Evolutionary conservation across 2,888 invertebrate genomes (phyloP), one percentile per base, ranked within the genome.

Genomic region (Sinohyriopsis cumingii): DNA sequence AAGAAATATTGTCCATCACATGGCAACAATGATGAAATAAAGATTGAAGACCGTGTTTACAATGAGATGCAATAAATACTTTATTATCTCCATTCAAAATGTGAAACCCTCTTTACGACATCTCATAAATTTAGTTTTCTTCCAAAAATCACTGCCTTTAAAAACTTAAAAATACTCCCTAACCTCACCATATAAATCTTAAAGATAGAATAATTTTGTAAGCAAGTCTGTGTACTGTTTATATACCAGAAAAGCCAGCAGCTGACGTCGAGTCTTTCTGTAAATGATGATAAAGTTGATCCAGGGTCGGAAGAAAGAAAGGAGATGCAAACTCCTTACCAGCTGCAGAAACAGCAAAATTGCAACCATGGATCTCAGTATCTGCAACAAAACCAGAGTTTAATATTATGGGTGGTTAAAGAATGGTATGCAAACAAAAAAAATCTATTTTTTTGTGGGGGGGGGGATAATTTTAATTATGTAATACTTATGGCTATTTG

Each of bases 191-290:
- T 60, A 60, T 3, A n/a, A 24, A 60, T 28, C 25, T 24, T n/a
- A 28, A n/a, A 60, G 7, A 60, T 25, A 15, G 5, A 54, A 25
- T 20, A 59, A 24, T 9, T 19, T 24, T 19, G 45, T 22, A n/a
- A 57, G 6, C 12, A 45, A 45, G 45, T 45, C 45, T 45, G 3
- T 45, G 45, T 45, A 45, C 15, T 45, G 45, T 45, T 15, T 33
- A 67, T 85, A 83, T 80, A 89, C 89, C 60, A 77, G 78, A 62
- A 87, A 83, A 20, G 83, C 73, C 18, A 87, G 67, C 5, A 89
- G 71, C 64, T 89, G 88, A n/a, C 75, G 65, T 9, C 79, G 76
- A 7, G 85, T 82, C 55, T 83, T 81, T 53, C 80, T 81, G 79
- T 85, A 87, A 25, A 88, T 82, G 45, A 80, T 83, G n/a, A 82